Conservation (phyloP, 2,113 vertebrate species). For the Neodon shergylaensis region DNA sequence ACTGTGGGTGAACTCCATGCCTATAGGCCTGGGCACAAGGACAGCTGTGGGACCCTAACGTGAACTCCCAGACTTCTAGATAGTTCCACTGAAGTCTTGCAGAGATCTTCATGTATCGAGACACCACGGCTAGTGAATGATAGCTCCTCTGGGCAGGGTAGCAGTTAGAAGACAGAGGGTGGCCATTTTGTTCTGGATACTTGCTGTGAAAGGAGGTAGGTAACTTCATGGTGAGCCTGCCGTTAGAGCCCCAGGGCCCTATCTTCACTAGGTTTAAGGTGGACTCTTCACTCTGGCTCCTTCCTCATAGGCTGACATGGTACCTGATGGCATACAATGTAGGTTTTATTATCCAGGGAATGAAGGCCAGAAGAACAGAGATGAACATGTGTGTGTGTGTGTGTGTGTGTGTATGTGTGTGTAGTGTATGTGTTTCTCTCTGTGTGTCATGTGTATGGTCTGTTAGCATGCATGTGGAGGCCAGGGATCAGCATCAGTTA, state of each 20-base stretch:
- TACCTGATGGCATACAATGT: background rate
- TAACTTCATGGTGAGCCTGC: background rate
- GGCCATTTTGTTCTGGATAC: background rate
- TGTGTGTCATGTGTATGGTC: background rate
- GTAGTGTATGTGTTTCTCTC: background rate
- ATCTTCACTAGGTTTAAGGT: background rate
- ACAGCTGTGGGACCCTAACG: background rate
- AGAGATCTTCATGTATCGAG: background rate
- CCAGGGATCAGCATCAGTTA: background rate
- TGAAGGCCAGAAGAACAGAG: background rate
- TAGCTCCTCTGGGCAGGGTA: background rate
- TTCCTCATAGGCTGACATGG: background rate
- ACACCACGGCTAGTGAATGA: background rate
- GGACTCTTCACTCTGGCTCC: accelerated
- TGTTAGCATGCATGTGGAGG: background rate
- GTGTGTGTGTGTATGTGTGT: background rate
- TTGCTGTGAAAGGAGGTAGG: accelerated
- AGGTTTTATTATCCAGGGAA: background rate
- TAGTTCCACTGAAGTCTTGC: background rate
- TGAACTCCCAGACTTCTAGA: background rate
- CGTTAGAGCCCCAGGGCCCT: background rate
- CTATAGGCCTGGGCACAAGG: background rate
- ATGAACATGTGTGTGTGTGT: background rate
- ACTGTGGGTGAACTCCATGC: too few relatives aligned
- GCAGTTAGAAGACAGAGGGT: background rate